Conservation (phyloP, 2,888 invertebrate genomes). For the Gandaritis pyraliata region DNA sequence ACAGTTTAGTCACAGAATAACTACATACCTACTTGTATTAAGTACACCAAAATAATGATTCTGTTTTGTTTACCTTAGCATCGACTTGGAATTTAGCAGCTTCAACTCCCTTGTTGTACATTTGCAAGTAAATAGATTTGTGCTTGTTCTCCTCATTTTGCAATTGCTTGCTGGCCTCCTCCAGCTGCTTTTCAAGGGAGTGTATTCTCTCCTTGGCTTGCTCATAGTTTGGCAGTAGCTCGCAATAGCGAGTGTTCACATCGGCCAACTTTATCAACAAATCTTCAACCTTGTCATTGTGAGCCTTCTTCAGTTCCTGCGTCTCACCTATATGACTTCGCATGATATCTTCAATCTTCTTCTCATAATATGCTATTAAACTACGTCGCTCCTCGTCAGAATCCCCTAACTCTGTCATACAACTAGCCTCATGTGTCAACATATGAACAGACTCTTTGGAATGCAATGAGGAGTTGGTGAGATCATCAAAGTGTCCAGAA, state of each 20-base stretch:
- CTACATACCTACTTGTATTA: too few species aligned
- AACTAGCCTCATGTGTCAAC: conserved; percentile 81
- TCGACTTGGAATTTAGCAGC: conserved; percentile 88
- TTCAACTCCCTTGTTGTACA: conserved; percentile 92
- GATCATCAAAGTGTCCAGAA: conserved; percentile 94
- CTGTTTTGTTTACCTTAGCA: conserved; percentile 83
- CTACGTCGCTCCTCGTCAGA: conserved; percentile 87
- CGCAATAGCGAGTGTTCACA: conserved; percentile 91
- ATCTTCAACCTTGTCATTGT: conserved; percentile 91
- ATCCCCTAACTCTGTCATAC: conserved; percentile 80
- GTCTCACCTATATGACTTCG: conserved; percentile 85
- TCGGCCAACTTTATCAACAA: conserved; percentile 89
- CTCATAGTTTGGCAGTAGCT: conserved; percentile 89
- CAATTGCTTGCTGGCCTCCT: conserved; percentile 87
- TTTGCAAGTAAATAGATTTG: conserved; percentile 90
- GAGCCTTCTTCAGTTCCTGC: conserved; percentile 90
- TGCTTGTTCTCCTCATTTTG: conserved; percentile 89
- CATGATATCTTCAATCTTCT: conserved; percentile 89
- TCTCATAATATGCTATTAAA: conserved; percentile 89
- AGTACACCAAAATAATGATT: not conserved
- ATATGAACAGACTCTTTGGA: conserved; percentile 89
- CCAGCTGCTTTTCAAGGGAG: conserved; percentile 89
- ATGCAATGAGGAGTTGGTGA: conserved; percentile 89
- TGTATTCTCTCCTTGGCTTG: conserved; percentile 89
- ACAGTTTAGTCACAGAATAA: not conserved